These are phyloP conservation scores for Brachypalpus laphriformis DNA, from an alignment of 2,888 invertebrate genomes.

Conservation along the genomic window DNA sequence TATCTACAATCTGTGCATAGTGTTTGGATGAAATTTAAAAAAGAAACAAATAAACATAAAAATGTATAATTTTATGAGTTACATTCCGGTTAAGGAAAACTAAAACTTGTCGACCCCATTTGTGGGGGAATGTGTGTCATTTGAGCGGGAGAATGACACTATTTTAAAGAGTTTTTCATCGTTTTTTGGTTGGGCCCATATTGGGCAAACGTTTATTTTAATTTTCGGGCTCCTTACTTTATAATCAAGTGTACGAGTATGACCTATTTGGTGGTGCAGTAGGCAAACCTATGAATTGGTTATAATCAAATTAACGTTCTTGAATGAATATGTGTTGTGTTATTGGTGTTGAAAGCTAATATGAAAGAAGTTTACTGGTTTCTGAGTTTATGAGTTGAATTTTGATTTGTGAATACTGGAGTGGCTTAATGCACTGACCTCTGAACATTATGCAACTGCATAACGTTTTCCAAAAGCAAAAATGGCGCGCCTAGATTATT, in stretches of 20 bases:
- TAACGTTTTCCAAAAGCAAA: not conserved
- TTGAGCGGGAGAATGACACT: slow-evolving; percentile 31
- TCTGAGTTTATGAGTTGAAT: not conserved
- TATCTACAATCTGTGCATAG: slow-evolving; percentile 26
- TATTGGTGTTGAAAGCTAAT: not conserved
- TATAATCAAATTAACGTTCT: not conserved
- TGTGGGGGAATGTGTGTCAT: slow-evolving; percentile 6
- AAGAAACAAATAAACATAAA: slow-evolving; percentile 15
- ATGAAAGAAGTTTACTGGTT: not conserved
- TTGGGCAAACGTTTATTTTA: slow-evolving; percentile 1
- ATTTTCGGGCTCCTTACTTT: not conserved
- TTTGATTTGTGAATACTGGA: not conserved
- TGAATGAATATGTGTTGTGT: not conserved
- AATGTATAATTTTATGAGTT: slow-evolving; percentile 1
- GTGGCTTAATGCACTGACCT: not conserved
- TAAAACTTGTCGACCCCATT: slow-evolving; percentile 6
- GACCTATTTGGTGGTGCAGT: not conserved
- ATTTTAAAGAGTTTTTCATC: slow-evolving; percentile 12
- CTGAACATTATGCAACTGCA: not conserved
- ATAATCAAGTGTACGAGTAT: not conserved
- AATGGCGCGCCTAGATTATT: not conserved
- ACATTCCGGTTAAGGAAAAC: slow-evolving; percentile 4
- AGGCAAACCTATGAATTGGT: not conserved
- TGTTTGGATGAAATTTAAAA: slow-evolving; percentile 2
- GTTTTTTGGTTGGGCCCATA: slow-evolving; percentile 25